Evolutionary conservation across 92 coral and sea anemone species (phyloP), one percentile per base, ranked within the genome.

Genomic region (Palythoa heliodiscus): DNA sequence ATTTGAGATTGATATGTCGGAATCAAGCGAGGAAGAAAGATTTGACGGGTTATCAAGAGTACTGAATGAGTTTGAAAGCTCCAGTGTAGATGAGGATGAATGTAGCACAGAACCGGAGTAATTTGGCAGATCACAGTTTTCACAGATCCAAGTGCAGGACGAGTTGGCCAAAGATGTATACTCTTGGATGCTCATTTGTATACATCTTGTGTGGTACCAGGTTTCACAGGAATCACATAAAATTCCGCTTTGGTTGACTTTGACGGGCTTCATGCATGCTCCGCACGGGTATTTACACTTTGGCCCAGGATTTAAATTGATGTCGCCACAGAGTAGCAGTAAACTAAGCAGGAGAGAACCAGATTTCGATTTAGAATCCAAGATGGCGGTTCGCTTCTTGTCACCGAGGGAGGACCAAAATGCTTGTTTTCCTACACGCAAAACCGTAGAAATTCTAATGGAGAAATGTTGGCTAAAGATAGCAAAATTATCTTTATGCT

Each of bases 241-340:
- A 24, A 71, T 73, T 29, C 81, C 60, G 35, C 52, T 47, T 73
- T 71, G 87, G 29, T 73, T 87, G 29, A 60, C 70, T 71, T 87
- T 79, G 54, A 87, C 86, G 22, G 86, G 86, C 55, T 87, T 87
- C 37, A 15, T 60, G 22, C 86, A 87, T 47, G 63, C 39, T 43
- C 71, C 70, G 38, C 90, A 87, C 50, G 90, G 86, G 66, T 52
- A 86, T 71, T 78, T 86, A 24, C 70, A 77, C 25, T 47, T 63
- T 39, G 77, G 89, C n/a, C 86, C 85, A 35, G 89, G 89, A 68
- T 86, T 86, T 61, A 86, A 38, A 43, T 69, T 53, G 16, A 86
- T 71, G 47, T 86, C 89, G 24, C 80, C 67, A 64, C 76, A 57
- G 16, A 83, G 57, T 48, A 70, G 76, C 58, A 83, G 87, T 72